Conservation (phyloP, 2,113 vertebrate genomes). For the Octodon degus region DNA sequence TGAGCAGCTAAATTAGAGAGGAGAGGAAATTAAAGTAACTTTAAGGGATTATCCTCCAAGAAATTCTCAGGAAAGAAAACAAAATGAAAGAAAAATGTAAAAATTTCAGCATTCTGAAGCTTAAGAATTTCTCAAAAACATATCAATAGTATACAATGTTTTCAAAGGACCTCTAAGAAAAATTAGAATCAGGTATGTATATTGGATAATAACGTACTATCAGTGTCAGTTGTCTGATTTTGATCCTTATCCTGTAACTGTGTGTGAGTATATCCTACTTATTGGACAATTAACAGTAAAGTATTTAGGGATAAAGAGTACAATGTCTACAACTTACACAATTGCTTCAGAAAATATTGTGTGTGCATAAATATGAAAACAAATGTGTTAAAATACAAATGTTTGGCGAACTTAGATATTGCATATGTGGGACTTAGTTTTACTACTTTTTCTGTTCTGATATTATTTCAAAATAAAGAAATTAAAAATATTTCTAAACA, state of each 20-base stretch:
- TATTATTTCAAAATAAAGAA: slow-evolving; percentile 41
- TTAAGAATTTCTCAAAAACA: slow-evolving; percentile 32
- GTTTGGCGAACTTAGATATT: neutral
- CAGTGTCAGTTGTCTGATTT: neutral
- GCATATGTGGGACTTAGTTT: neutral
- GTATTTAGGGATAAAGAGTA: neutral
- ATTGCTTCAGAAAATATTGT: neutral
- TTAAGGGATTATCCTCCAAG: neutral
- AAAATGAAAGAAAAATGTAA: slow-evolving; percentile 18
- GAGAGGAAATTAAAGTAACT: slow-evolving; percentile 58
- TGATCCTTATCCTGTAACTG: neutral
- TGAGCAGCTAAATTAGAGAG: neutral
- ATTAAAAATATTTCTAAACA: neutral
- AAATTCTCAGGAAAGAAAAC: neutral
- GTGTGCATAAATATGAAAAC: neutral
- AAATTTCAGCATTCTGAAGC: neutral
- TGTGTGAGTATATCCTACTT: neutral
- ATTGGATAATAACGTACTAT: neutral
- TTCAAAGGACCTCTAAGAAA: neutral
- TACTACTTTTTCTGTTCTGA: slow-evolving; percentile 11
- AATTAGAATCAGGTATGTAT: neutral
- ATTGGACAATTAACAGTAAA: neutral
- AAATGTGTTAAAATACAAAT: slow-evolving; percentile 18
- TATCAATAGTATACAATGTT: neutral
- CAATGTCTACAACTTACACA: neutral